phyloP scores from a whole-genome alignment of 1,140 invertebrate genomes.

The Agrypnia vestita region DNA sequence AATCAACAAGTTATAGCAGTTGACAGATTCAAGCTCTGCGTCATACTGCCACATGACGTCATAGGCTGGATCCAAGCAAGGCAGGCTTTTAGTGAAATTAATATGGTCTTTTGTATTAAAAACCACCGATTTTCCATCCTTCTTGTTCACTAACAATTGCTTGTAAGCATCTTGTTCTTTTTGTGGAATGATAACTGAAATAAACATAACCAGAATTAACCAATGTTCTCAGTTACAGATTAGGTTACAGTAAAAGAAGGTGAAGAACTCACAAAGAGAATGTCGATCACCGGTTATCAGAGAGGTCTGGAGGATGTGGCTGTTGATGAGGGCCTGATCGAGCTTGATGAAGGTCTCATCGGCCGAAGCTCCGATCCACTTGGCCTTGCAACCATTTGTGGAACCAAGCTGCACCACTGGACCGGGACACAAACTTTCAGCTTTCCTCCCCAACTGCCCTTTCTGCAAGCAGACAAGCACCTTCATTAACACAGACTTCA shows the following conservation, averaged over 20 bases:
- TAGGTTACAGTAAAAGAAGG: background rate
- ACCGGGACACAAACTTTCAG: background rate
- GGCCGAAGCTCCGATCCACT: conserved; percentile 94
- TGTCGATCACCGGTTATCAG: conserved; percentile 91
- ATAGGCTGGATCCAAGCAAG: conserved; percentile 91
- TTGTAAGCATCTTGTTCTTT: conserved; percentile 82
- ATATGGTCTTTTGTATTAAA: conserved; percentile 86
- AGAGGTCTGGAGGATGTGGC: conserved; percentile 87
- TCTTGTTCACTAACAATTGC: conserved; percentile 88
- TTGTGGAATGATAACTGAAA: conserved; percentile 81
- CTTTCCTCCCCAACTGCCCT: conserved; percentile 49
- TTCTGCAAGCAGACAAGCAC: conserved; percentile 37
- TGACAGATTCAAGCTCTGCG: conserved; percentile 80
- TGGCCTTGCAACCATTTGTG: conserved; percentile 86
- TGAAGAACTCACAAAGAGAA: conserved; percentile 81
- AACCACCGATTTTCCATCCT: conserved; percentile 87
- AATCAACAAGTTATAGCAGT: conserved; percentile 87
- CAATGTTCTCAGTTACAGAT: background rate
- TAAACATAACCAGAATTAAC: background rate
- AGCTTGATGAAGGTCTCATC: conserved; percentile 97
- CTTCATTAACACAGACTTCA: no score
- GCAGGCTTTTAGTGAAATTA: conserved; percentile 82
- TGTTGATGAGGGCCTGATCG: conserved; percentile 93
- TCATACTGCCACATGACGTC: conserved; percentile 90
- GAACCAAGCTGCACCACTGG: conserved; percentile 75